Base-by-base conservation (phyloP, 2,797 vertebrate species). In the Alectoris magna region DNA sequence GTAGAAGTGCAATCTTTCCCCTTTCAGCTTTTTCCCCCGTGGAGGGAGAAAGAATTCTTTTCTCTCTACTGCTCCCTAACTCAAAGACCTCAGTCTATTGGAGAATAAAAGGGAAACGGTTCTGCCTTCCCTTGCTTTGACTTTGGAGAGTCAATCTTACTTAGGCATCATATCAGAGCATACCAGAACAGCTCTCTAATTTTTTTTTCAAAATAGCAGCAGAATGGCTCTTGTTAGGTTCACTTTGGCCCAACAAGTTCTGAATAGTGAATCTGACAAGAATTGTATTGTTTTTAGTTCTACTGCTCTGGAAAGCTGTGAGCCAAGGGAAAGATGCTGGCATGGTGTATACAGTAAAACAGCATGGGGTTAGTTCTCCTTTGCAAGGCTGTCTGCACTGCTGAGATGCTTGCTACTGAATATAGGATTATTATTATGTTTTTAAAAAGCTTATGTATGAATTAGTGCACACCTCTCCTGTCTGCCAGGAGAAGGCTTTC, bases 351-450 rank as follows among this genome's bases (percentile, higher is more conserved):
- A 92, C 93, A 95, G 94, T 96, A 95, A 96, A 96, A 87, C 94
- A 94, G 94, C 95, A 95, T 93, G 94, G 91, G 91, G 76, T 91
- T 95, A 91, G 93, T 92, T 96, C 89, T 95, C 84, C 93, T 95
- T 96, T 91, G 94, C 93, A 96, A 95, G 95, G 92, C 94, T 94
- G 92, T 95, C 96, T 96, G 94, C 93, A 96, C 92, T 93, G 92
- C 93, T 95, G 88, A 88, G 89, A 93, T 78, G 76, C 95, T 95
- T 96, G 94, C 95, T 96, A 90, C 94, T 88, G 93, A 94, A 88
- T 93, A 88, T 88, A 95, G 93, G 87, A 86, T 84, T 87, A 83
- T 93, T 90, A 81, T 69, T 73, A 58, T 87, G 89, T 80, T 90
- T 94, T 90, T 86, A 6, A 91, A 91, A 95, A 93, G 38, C 66